A percentile compares a stretch with the other conserved stretches of the same genome.
Conservation (phyloP, 2,888 invertebrate species). For the Habroteleia sp. region DNA sequence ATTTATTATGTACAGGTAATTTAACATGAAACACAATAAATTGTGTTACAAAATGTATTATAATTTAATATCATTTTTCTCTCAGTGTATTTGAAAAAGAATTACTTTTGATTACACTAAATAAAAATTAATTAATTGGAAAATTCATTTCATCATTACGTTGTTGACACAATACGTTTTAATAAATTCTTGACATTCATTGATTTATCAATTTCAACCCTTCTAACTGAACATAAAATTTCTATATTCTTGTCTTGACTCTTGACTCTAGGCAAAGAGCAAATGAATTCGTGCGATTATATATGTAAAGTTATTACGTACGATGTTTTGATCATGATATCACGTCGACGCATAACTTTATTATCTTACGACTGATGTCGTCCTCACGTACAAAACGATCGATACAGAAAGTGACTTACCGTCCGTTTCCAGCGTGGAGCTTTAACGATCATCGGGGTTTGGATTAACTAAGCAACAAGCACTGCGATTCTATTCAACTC, state of each 20-base stretch:
- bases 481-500: slow-evolving; percentile 46
- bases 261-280: slow-evolving; percentile 18
- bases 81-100: too few relatives aligned
- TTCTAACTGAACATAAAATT: too few relatives aligned
- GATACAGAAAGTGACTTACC: slow-evolving; percentile 48
- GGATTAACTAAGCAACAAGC: slow-evolving; percentile 59
- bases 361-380: slow-evolving; percentile 48
- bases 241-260: slow-evolving; percentile 31
- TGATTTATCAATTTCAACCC: too few relatives aligned
- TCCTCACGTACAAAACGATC: slow-evolving; percentile 53
- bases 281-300: slow-evolving; percentile 55
- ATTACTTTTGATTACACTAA: too few relatives aligned
- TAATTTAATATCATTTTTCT: too few relatives aligned
- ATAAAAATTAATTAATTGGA: too few relatives aligned
- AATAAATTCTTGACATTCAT: too few relatives aligned
- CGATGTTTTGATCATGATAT: slow-evolving; percentile 47
- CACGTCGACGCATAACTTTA: slow-evolving; percentile 59
- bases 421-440: slow-evolving; percentile 30
- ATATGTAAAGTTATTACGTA: slow-evolving; percentile 44
- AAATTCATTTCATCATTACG: too few relatives aligned
- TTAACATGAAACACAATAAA: too few relatives aligned
- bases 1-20: too few relatives aligned
- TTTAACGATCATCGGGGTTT: slow-evolving; percentile 55
- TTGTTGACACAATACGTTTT: too few relatives aligned
- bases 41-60: too few relatives aligned